Evolutionary conservation across 1,140 invertebrate species (phyloP).

Genomic region (Bombus picipes): DNA sequence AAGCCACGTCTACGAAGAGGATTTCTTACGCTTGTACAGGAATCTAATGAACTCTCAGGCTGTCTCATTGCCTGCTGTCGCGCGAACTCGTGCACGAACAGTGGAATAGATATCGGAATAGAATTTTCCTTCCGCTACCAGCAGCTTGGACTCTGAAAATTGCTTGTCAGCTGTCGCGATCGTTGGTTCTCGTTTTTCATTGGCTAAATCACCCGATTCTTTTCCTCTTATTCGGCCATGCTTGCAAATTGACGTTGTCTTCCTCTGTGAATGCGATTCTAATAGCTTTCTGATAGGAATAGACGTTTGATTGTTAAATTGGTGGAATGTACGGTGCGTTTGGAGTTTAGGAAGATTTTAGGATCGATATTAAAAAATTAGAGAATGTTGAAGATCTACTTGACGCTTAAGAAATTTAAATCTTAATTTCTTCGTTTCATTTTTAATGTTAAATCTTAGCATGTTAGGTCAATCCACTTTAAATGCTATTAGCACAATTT

Average conservation of each 20-base stretch:
- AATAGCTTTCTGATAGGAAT: background rate
- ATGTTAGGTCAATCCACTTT: background rate
- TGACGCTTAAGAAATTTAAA: too few relatives aligned
- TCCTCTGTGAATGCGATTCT: background rate
- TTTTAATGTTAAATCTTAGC: background rate
- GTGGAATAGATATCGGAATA: background rate
- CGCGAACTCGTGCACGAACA: slow-evolving; percentile 6
- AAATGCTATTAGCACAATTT: background rate
- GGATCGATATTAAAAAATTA: too few relatives aligned
- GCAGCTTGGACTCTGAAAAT: background rate
- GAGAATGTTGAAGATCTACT: too few relatives aligned
- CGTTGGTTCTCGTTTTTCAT: background rate
- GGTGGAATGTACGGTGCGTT: too few relatives aligned
- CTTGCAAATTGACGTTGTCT: background rate
- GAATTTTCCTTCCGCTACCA: slow-evolving; percentile 3
- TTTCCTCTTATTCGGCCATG: background rate
- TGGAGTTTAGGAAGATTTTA: too few relatives aligned
- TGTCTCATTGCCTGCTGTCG: slow-evolving; percentile 4
- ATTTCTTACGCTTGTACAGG: background rate
- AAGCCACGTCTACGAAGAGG: slow-evolving; percentile 5
- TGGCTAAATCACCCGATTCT: background rate
- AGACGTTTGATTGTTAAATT: background rate
- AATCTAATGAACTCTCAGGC: slow-evolving; percentile 24
- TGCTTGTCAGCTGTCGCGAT: slow-evolving; percentile 12
- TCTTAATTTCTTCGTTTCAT: background rate